These are phyloP conservation scores for Trinectes maculatus DNA, from an alignment of 2,113 vertebrate genomes.

Conservation along the genomic window DNA sequence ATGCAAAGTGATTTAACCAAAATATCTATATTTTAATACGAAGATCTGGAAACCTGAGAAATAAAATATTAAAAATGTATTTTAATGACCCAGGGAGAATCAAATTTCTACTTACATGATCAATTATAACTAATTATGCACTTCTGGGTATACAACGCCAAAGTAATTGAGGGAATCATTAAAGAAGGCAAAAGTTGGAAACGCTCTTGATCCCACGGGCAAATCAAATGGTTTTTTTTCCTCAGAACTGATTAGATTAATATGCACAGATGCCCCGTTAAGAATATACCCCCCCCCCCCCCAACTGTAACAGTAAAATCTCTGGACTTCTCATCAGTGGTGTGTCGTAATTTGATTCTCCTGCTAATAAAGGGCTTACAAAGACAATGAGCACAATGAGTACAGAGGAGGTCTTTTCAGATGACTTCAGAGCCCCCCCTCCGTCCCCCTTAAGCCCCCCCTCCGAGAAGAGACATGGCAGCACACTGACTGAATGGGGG, in stretches of 20 bases:
- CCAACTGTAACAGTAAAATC: conserved; percentile 66
- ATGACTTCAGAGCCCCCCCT: conserved; percentile 70
- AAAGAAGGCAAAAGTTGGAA: conserved; percentile 8
- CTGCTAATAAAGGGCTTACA: conserved; percentile 79
- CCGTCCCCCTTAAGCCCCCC: conserved; percentile 41
- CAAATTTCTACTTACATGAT: background rate
- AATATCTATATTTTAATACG: background rate
- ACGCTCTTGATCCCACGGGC: background rate
- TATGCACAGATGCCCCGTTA: conserved; percentile 39
- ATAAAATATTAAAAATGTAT: background rate
- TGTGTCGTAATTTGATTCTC: conserved; percentile 77
- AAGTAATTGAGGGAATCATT: conserved; percentile 14
- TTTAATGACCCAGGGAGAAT: background rate
- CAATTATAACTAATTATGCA: background rate
- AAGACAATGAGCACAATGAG: conserved; percentile 83
- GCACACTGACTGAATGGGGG: conserved; percentile 70
- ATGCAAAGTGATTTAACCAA: background rate
- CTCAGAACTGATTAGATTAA: conserved; percentile 40
- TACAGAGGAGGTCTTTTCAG: conserved; percentile 81
- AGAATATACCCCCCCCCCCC: conserved; percentile 51
- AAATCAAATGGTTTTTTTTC: conserved; percentile 17
- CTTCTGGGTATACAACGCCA: background rate
- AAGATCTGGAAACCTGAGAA: background rate
- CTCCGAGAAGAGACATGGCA: conserved; percentile 67
- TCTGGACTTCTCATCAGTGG: conserved; percentile 64